A percentile compares a stretch with the other conserved stretches of the same genome.
phyloP scores from a whole-genome alignment of 2,797 vertebrate genomes.

The Remorina albescens region DNA sequence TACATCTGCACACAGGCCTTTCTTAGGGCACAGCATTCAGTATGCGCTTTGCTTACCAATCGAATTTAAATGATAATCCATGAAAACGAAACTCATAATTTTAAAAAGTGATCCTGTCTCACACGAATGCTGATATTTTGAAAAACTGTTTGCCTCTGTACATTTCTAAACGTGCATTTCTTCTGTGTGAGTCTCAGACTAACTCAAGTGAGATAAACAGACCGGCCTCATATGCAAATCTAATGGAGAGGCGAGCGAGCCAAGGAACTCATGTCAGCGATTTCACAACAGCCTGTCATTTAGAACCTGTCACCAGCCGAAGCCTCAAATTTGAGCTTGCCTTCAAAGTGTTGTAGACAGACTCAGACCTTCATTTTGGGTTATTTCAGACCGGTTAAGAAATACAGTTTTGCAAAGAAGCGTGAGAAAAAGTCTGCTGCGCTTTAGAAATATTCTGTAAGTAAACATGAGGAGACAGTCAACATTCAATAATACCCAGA shows the following conservation, averaged over 20 bases:
- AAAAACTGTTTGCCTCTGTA: too few relatives aligned
- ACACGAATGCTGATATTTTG: background rate
- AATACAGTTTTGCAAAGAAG: too few relatives aligned
- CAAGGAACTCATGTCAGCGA: background rate
- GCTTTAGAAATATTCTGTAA: background rate
- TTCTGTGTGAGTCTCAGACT: background rate
- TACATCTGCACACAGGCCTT: background rate
- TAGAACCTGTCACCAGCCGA: constrained; percentile 5
- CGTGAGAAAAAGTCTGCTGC: background rate
- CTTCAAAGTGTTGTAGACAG: background rate
- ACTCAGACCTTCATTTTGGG: background rate
- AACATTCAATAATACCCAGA: too few relatives aligned
- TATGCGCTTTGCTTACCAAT: background rate
- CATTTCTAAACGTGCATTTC: constrained; percentile 25
- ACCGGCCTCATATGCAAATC: constrained; percentile 32
- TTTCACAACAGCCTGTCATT: constrained; percentile 6
- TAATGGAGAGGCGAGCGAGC: background rate
- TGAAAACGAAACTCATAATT: background rate
- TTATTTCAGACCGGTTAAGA: background rate
- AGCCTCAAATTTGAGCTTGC: background rate
- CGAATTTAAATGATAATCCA: background rate
- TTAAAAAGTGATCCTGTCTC: too few relatives aligned
- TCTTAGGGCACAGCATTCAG: background rate
- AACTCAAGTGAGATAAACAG: constrained; percentile 12
- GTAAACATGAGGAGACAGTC: background rate